Evolutionary conservation across 1,140 invertebrate genomes (phyloP).

Genomic region (Bilobella aurantiaca): DNA sequence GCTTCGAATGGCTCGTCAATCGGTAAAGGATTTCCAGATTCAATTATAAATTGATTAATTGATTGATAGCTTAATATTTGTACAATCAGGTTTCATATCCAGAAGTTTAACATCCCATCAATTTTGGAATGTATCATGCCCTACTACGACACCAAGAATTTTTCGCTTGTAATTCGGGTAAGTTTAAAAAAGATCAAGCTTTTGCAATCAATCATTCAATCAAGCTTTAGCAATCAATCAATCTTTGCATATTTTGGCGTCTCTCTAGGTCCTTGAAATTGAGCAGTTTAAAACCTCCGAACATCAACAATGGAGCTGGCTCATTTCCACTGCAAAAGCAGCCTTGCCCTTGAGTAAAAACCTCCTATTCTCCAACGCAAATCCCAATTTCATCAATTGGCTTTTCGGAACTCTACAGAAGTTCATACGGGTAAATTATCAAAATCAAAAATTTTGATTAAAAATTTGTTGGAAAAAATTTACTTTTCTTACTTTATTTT

Average conservation of each 20-base stretch:
- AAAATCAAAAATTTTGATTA: neutral
- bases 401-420: constrained; percentile 23
- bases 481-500: constrained; percentile 7
- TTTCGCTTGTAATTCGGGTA: constrained; percentile 64
- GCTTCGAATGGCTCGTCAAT: constrained; percentile 83
- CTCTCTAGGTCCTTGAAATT: constrained; percentile 19
- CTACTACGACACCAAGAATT: constrained; percentile 82
- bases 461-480: constrained; percentile 8
- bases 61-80: constrained; percentile 2
- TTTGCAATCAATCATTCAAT: too few species aligned
- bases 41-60: too few species aligned
- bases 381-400: constrained; percentile 24
- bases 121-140: constrained; percentile 71
- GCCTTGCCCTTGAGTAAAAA: constrained; percentile 19
- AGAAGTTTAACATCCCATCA: constrained; percentile 72
- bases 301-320: constrained; percentile 26
- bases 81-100: constrained; percentile 64
- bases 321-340: constrained; percentile 19
- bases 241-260: too few species aligned
- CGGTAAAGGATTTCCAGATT: constrained; percentile 39
- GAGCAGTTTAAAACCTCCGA: constrained; percentile 10
- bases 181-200: too few species aligned
- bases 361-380: constrained; percentile 16
- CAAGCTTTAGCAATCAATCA: too few species aligned
- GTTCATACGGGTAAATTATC: constrained; percentile 16